Evolutionary conservation across 2,888 invertebrate genomes (phyloP).

Genomic region (Apamea sordens): DNA sequence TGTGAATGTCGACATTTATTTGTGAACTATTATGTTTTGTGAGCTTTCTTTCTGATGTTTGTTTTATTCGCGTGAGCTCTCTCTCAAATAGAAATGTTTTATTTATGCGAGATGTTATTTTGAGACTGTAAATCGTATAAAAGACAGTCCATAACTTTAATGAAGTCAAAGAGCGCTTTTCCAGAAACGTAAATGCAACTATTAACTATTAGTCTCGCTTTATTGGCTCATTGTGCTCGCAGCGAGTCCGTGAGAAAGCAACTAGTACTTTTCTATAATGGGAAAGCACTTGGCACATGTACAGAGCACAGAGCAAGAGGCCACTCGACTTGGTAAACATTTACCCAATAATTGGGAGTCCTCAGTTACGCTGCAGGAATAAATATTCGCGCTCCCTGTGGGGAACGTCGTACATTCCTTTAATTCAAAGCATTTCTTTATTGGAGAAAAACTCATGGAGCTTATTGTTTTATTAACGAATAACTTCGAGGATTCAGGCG

Average conservation of each 20-base stretch:
- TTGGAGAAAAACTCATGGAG: conserved; percentile 82
- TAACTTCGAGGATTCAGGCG: conserved; percentile 72
- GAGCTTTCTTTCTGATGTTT: conserved; percentile 24
- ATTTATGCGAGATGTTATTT: conserved; percentile 19
- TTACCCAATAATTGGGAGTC: conserved; percentile 89
- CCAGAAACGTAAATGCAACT: conserved; percentile 66
- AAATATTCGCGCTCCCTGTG: conserved; percentile 82
- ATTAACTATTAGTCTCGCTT: conserved; percentile 74
- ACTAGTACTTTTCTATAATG: conserved; percentile 83
- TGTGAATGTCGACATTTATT: conserved; percentile 65
- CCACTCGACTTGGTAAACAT: conserved; percentile 86
- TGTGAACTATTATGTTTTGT: conserved; percentile 59
- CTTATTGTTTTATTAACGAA: conserved; percentile 85
- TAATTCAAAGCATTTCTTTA: conserved; percentile 86
- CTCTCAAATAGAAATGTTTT: conserved; percentile 31
- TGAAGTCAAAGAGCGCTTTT: conserved; percentile 38
- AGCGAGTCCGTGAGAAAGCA: conserved; percentile 79
- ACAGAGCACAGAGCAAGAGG: conserved; percentile 78
- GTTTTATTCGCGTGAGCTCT: conserved; percentile 30
- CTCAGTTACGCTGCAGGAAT: conserved; percentile 85
- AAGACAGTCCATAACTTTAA: conserved; percentile 6
- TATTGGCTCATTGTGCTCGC: conserved; percentile 79
- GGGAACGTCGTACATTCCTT: conserved; percentile 81
- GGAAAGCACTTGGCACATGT: conserved; percentile 83
- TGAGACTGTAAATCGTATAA: neutral